Percentiles rank a stretch among this genome's conserved stretches.
Evolutionary conservation across 1,140 invertebrate species (phyloP).

Genomic region (Oedothorax gibbosus): DNA sequence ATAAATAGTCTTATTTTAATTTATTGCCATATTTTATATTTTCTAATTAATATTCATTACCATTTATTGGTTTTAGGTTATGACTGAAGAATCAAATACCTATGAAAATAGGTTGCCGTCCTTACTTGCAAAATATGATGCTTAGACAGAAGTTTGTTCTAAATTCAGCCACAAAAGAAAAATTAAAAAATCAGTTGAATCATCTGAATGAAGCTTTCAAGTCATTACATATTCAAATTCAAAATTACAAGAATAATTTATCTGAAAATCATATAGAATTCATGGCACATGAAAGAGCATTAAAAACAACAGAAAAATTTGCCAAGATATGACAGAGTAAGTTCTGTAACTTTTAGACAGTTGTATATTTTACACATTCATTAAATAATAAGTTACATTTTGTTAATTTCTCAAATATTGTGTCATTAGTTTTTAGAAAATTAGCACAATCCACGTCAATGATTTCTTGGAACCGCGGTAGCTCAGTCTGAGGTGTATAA

Average conservation of each 20-base stretch:
- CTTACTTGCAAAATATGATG: neutral
- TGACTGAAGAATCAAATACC: neutral
- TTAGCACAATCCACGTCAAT: no score
- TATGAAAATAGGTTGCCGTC: neutral
- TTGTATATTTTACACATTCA: no score
- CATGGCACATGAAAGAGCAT: neutral
- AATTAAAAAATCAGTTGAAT: neutral
- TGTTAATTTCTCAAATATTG: no score
- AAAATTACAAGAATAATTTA: neutral
- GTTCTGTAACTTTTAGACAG: neutral
- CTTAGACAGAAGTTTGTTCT: neutral
- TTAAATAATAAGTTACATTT: no score
- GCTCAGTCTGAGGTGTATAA: no score
- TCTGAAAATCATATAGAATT: neutral
- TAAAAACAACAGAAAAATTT: neutral
- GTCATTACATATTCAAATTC: neutral
- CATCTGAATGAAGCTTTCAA: neutral
- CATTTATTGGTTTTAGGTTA: neutral
- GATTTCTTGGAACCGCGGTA: no score
- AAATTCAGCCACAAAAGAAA: neutral
- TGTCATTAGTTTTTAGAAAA: no score
- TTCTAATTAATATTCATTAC: no score
- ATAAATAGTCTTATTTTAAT: no score
- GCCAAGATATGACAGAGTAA: neutral
- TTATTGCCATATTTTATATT: no score